Conservation (phyloP, 2,113 vertebrate genomes). For the Heterotilapia buettikoferi region DNA sequence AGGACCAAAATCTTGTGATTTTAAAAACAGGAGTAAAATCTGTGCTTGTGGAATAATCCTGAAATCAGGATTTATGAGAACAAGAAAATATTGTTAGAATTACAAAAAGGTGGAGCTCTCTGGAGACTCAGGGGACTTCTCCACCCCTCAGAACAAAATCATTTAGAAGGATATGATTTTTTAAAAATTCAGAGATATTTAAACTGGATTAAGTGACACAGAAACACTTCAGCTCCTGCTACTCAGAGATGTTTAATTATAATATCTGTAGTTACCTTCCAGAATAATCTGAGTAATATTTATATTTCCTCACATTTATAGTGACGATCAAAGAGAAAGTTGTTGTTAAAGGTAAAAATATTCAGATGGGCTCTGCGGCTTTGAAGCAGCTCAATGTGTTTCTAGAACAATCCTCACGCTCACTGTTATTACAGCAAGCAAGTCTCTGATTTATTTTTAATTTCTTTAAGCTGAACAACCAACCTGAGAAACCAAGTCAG, state of each 20-base stretch:
- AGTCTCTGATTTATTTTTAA: not conserved
- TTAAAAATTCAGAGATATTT: not conserved
- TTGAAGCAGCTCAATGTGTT: not conserved
- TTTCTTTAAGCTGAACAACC: not conserved
- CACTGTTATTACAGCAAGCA: not conserved
- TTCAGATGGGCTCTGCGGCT: not conserved
- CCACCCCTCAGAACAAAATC: not conserved
- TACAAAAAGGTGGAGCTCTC: not conserved
- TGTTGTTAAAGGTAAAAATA: not conserved
- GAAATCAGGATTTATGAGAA: not conserved
- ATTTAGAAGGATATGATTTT: not conserved
- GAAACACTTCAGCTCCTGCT: not conserved
- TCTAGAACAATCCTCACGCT: not conserved
- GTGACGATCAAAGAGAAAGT: not conserved
- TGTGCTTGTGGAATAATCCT: not conserved
- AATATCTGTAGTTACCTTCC: not conserved
- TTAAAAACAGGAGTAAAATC: not conserved
- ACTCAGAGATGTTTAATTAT: not conserved
- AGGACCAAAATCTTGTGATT: not conserved
- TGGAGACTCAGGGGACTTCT: not conserved
- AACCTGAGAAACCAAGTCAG: not conserved
- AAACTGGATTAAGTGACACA: not conserved
- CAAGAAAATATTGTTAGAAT: not conserved
- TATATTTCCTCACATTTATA: not conserved
- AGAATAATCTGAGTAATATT: not conserved